Conservation (phyloP, 2,113 vertebrate genomes). For the Myrmecobius fasciatus region DNA sequence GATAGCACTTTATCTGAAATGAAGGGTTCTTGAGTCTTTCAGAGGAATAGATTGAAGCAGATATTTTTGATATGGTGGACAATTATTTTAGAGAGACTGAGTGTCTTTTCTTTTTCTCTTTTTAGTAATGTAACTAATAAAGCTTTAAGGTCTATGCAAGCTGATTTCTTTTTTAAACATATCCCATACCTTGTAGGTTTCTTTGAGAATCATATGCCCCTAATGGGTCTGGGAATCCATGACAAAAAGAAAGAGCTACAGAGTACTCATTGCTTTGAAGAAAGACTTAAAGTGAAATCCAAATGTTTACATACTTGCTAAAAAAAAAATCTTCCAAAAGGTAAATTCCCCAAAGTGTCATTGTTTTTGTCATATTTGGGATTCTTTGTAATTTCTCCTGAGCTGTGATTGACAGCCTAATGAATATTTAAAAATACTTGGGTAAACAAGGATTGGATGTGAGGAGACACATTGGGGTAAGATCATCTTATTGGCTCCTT, state of each 20-base stretch:
- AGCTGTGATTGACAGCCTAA: background rate
- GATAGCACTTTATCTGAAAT: slow-evolving; percentile 14
- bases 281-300: slow-evolving; percentile 2
- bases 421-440: background rate
- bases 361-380: background rate
- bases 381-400: background rate
- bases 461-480: background rate
- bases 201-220: background rate
- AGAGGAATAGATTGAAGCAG: background rate
- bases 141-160: background rate
- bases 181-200: background rate
- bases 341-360: background rate
- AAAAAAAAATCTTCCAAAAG: background rate
- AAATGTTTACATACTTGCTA: slow-evolving; percentile 29
- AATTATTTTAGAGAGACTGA: background rate
- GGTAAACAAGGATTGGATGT: background rate
- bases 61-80: background rate
- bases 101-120: background rate
- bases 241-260: background rate
- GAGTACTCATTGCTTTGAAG: background rate
- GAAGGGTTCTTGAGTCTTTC: slow-evolving; percentile 42
- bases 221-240: background rate
- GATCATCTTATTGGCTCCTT: background rate
- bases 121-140: background rate
- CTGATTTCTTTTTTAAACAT: background rate